A percentile compares a stretch with the other conserved stretches of the same genome.
These are phyloP conservation scores for Brachionus rotundiformis DNA, from an alignment of 1,140 invertebrate species.

Conservation along the genomic window DNA sequence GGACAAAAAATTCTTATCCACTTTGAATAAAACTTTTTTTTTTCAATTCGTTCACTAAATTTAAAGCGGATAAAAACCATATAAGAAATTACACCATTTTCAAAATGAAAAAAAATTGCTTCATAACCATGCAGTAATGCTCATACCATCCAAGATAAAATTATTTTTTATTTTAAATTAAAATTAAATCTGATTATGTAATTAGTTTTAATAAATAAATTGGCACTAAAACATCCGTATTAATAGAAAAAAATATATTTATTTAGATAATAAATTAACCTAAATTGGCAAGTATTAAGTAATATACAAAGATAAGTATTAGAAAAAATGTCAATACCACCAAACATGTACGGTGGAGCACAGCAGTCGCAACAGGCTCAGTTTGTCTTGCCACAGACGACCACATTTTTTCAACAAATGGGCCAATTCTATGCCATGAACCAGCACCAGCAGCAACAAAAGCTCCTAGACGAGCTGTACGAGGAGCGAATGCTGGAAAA, in stretches of 20 bases:
- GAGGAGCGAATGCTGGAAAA: slow-evolving; percentile 39
- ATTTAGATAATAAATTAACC: neutral
- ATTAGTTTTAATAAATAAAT: neutral
- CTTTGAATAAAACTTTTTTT: neutral
- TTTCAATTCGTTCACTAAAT: neutral
- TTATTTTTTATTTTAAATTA: neutral
- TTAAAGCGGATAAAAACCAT: neutral
- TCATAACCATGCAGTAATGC: neutral
- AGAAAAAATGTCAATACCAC: slow-evolving; percentile 41
- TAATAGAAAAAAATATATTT: neutral
- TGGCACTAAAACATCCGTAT: neutral
- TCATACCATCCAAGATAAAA: neutral
- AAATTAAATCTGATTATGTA: neutral
- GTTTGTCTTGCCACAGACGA: neutral
- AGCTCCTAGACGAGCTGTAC: slow-evolving; percentile 10
- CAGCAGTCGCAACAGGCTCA: neutral
- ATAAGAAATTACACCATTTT: neutral
- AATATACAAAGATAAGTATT: neutral
- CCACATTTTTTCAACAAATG: slow-evolving; percentile 25
- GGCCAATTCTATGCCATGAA: slow-evolving; percentile 24
- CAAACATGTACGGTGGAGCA: slow-evolving; percentile 28
- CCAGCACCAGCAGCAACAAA: slow-evolving; percentile 24
- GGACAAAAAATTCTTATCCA: neutral
- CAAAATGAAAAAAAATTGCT: neutral
- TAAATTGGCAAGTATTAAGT: neutral